Base-by-base conservation (phyloP, 2,888 invertebrate genomes). In the Biston stratarius region DNA sequence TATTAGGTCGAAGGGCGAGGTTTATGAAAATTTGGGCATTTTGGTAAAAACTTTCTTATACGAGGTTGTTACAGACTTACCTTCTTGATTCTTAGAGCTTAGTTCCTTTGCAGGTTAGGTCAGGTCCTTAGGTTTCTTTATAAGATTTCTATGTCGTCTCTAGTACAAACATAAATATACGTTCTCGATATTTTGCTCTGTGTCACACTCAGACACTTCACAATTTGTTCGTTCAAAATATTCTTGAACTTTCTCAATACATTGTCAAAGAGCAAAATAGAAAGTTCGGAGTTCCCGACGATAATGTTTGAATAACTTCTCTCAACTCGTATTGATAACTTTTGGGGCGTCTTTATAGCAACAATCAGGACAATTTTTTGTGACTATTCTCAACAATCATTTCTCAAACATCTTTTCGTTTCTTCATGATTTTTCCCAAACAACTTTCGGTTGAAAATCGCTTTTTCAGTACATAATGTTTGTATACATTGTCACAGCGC, bases 241-340 rank as follows among this genome's bases (percentile, higher is more conserved):
- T 77, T 75, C 72, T 64, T 64, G 59, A 74, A 75, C 69, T 75
- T 74, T 72, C 71, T 64, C 75, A 76, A 77, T 77, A 75, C 74
- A 74, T 75, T 77, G 75, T 74, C 77, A 74, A 70, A 74, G 73
- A 76, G 76, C 76, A 72, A 77, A 76, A 76, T 76, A 72, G 69
- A 74, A 68, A 77, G 77, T 80, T 78, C 58, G 72, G 73, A 78
- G 70, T 69, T 72, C 76, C 67, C 75, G 69, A 69, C 78, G 78
- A 80, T 81, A 77, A 78, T 78, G 79, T 82, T 79, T 77, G 79
- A 81, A 81, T 80, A 81, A 79, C 76, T 81, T 79, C 74, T 69
- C 71, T 71, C 69, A 74, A 78, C 74, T 79, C 75, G 74, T 75
- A 77, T 77, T 75, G 76, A 72, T 74, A 80, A 79, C 80, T 78